Conservation (phyloP, 2,113 vertebrate species). For the Gallinago jamesoni region DNA sequence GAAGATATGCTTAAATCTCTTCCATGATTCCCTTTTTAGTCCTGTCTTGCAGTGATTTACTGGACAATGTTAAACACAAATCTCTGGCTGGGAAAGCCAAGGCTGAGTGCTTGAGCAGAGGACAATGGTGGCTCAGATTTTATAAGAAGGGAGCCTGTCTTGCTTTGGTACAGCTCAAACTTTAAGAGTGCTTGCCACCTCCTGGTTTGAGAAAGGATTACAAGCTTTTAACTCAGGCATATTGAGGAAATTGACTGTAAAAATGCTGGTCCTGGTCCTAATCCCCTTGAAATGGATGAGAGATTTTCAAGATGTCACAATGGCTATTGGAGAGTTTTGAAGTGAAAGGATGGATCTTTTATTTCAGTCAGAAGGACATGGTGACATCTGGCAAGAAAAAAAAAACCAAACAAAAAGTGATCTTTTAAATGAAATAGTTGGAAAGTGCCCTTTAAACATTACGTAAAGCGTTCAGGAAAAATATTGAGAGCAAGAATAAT, state of each 20-base stretch:
- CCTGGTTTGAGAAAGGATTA: constrained; percentile 48
- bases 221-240: background rate
- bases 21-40: background rate
- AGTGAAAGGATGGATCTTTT: background rate
- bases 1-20: background rate
- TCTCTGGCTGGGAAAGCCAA: background rate
- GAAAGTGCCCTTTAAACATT: background rate
- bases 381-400: background rate
- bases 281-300: background rate
- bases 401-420: background rate
- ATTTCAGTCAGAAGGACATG: background rate
- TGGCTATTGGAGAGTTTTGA: background rate
- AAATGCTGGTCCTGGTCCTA: background rate
- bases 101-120: background rate
- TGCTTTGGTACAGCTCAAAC: background rate
- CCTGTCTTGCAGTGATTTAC: background rate
- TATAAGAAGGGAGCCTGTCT: background rate
- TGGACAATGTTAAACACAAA: background rate
- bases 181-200: constrained; percentile 69
- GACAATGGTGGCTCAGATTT: background rate
- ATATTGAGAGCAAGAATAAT: background rate
- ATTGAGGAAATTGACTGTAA: background rate
- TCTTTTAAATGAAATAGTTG: background rate
- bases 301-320: background rate
- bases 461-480: background rate